These are phyloP conservation scores for Stegodyphus mimosarum DNA, from an alignment of 1,140 invertebrate species.

Conservation along the genomic window DNA sequence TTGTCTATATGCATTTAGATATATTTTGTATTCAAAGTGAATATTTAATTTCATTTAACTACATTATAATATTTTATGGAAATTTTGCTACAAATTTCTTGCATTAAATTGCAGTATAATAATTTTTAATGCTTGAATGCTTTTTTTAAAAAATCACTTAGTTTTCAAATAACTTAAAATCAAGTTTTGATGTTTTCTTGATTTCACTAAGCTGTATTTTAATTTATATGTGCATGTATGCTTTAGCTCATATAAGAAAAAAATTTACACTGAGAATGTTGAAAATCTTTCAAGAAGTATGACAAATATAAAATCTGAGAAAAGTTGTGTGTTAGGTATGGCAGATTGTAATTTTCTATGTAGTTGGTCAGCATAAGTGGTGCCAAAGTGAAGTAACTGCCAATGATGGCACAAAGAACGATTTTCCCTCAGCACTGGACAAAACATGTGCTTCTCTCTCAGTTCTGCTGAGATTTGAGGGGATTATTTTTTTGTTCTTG, in stretches of 20 bases:
- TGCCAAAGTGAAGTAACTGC: conserved; percentile 31
- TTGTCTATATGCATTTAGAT: no score
- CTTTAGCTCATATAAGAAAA: background rate
- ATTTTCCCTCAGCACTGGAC: background rate
- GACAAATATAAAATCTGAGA: background rate
- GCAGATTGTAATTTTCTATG: conserved; percentile 16
- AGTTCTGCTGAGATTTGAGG: background rate
- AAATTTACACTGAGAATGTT: background rate
- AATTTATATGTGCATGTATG: background rate
- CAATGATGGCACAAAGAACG: conserved; percentile 14
- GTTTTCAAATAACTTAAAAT: no score
- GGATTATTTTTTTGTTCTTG: conserved; percentile 45
- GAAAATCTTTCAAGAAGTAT: background rate
- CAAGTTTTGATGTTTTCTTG: no score
- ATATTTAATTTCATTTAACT: no score
- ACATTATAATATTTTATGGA: no score
- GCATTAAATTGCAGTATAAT: no score
- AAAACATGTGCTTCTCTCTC: background rate
- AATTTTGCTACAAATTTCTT: no score
- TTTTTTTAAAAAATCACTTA: no score
- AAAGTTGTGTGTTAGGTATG: background rate
- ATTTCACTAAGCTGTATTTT: no score
- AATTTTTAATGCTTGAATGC: no score
- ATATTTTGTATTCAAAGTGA: no score
- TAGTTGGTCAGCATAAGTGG: background rate